Base-by-base conservation (phyloP, 2,797 vertebrate genomes). In the Micrastur ruficollis region DNA sequence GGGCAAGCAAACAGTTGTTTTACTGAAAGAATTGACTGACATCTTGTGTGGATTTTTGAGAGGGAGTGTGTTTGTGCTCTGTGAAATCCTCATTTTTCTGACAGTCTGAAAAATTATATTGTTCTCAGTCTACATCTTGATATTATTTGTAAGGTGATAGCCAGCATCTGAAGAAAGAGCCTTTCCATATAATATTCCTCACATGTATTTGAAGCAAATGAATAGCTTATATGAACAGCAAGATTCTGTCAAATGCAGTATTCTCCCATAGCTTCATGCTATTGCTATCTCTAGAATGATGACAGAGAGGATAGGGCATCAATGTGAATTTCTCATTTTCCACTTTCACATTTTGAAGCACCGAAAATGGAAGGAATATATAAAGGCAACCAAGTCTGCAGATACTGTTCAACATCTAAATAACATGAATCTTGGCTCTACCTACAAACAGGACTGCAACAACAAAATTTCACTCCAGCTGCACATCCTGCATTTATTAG, bases 401-500 rank as follows among this genome's bases (percentile, higher is more conserved):
- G 76, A 55, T 70, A 44, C 36, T 34, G n/a, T 38, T 76, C 44
- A 82, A 80, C 18, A 59, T 56, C 27, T 79, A 84, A 93, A 90
- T 55, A 55, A 50, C 31, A 52, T 6, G 55, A 75, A 73, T 70
- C 71, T 58, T 81, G 12, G 32, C 76, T 90, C 59, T 76, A 84
- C 50, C 74, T 59, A 46, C 62, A 58, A 65, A 44, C 62, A 59
- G 40, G 46, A 81, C 61, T 34, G 61, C 71, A 80, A 71, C 20
- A 68, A 71, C 21, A 47, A 86, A 47, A 71, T 89, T 49, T 82
- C 65, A 83, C 62, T 88, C 94, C 94, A 94, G 93, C 92, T 96
- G 72, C 53, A 88, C 84, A 94, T 89, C 92, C 75, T 93, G 94
- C 65, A 97, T 96, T 95, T 97, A 96, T 95, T 95, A 97, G 90